Conservation (phyloP, 2,113 vertebrate species). For the Crotalus horridus region DNA sequence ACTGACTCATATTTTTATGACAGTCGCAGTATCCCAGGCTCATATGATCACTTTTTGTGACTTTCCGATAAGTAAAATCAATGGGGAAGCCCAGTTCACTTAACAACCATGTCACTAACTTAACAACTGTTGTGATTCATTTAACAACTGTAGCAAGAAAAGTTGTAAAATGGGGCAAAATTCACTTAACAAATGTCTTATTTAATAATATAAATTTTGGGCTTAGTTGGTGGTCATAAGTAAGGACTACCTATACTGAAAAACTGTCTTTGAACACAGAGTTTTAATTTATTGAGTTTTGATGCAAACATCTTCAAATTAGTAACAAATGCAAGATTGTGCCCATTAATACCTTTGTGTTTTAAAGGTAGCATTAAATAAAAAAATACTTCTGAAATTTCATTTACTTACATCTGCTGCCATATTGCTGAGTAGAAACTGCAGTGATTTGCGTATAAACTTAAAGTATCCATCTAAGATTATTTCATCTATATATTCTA, state of each 20-base stretch:
- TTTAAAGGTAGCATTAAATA: neutral
- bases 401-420: constrained; percentile 41
- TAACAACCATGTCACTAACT: neutral
- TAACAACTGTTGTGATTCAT: neutral
- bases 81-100: neutral
- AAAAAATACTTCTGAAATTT: neutral
- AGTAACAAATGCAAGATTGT: neutral
- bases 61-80: neutral
- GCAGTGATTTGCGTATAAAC: constrained; percentile 66
- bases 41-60: neutral
- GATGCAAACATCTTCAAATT: neutral
- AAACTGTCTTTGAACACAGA: neutral
- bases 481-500: constrained; percentile 59
- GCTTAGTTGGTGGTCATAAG: neutral
- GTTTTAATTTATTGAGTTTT: neutral
- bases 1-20: neutral
- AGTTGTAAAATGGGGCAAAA: neutral
- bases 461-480: constrained; percentile 65
- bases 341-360: neutral
- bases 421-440: constrained; percentile 73
- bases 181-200: neutral
- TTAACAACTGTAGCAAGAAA: neutral
- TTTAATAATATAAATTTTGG: neutral
- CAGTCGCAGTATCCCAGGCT: neutral
- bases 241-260: neutral